Base-by-base conservation (phyloP, 2,888 invertebrate genomes). In the Pegoplata infirma region DNA sequence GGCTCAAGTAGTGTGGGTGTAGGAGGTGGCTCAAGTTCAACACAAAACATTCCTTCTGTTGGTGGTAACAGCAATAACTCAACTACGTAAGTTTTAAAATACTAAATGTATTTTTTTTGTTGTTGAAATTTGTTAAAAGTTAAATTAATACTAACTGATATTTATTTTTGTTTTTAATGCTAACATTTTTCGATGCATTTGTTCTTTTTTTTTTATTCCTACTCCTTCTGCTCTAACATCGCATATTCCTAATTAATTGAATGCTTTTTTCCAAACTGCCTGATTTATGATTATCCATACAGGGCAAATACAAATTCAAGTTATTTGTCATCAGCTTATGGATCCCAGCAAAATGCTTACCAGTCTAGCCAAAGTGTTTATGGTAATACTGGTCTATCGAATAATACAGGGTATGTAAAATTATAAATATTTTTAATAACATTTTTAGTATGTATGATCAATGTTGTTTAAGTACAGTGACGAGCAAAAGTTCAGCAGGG, bases 331-430 rank as follows among this genome's bases (percentile, higher is more conserved):
- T 88, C 89, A 82, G 88, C 88, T 82, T 90, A 89, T 83, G 89
- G 88, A 84, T 86, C 90, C 81, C 89, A 90, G 81, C 90, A 89
- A 85, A 89, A 86, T 86, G 88, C 89, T 81, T 90, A 90, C 85
- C 90, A 90, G 86, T 88, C 87, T 83, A 90, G 85, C 85, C 90
- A 90, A 84, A 90, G 88, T 84, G 89, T 90, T 76, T 90, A 90
- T 85, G 90, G 89, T 82, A 87, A 85, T 81, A 85, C 89, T 85
- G 89, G 89, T 81, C 85, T 89, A 73, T 87, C 88, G 74, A 89
- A 89, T 84, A 90, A 85, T 84, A 85, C 89, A 85, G 90, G 90
- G 90, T 90, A 89, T 83, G 90, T 87, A 86, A 10, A 21, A 5
- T 17, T 19, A 10, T 32, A 3, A 5, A 28, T 28, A 1, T 5